These are phyloP conservation scores for Diachasma alloeum DNA, from an alignment of 1,140 invertebrate species.

Conservation along the genomic window DNA sequence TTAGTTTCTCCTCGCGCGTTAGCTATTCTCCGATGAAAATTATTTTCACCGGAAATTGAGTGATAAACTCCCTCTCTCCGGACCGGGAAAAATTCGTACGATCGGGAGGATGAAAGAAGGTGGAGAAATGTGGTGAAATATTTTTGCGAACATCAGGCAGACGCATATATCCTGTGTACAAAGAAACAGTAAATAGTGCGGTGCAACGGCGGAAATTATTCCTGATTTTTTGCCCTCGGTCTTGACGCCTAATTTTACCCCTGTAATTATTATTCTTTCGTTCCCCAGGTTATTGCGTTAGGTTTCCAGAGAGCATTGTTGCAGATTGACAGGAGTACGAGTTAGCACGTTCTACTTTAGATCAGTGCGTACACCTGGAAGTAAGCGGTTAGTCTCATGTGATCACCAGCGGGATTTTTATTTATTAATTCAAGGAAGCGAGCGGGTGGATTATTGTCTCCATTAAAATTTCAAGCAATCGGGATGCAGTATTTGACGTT, in stretches of 20 bases:
- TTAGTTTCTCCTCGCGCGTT: too few species aligned
- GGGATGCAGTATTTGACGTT: too few species aligned
- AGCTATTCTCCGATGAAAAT: too few species aligned
- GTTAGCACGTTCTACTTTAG: conserved; percentile 10
- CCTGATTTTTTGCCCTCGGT: conserved; percentile 24
- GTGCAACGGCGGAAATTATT: conserved; percentile 47
- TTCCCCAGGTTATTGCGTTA: background rate
- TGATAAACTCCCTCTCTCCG: too few species aligned
- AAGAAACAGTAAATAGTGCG: conserved; percentile 48
- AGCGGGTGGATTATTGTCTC: too few species aligned
- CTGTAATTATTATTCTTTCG: background rate
- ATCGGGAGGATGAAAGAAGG: background rate
- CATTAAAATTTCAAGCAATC: too few species aligned
- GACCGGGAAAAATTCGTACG: background rate
- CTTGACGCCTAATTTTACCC: conserved; percentile 3
- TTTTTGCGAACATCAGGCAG: background rate
- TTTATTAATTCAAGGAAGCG: background rate
- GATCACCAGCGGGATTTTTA: background rate
- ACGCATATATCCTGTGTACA: conserved; percentile 28
- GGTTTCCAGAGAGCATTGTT: background rate
- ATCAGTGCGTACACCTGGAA: conserved; percentile 48
- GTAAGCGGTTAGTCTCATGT: conserved; percentile 45
- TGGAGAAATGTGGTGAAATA: background rate
- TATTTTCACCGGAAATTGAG: too few species aligned
- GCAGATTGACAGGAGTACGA: background rate